phyloP scores from a whole-genome alignment of 2,797 vertebrate species.

The Antennarius maculatus region DNA sequence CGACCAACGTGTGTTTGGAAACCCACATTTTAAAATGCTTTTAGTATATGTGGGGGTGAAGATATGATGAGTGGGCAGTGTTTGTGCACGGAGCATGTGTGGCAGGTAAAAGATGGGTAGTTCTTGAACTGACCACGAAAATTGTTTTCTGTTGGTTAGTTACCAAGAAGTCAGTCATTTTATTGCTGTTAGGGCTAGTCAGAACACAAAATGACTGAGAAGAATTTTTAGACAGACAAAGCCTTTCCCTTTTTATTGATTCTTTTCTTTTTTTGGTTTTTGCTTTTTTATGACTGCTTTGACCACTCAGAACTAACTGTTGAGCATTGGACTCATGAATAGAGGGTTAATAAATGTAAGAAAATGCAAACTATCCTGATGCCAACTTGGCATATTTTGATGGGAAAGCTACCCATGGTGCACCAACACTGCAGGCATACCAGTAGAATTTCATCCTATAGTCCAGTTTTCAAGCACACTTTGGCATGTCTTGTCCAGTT shows the following conservation, averaged over 20 bases:
- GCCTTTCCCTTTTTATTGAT: constrained; percentile 2
- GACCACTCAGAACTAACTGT: too few relatives aligned
- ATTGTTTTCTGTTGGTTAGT: constrained; percentile 9
- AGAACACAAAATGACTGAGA: constrained; percentile 14
- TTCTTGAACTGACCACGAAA: constrained; percentile 15
- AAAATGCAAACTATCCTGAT: too few relatives aligned
- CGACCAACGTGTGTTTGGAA: too few relatives aligned
- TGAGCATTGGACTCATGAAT: too few relatives aligned
- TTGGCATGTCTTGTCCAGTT: too few relatives aligned
- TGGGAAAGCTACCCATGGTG: too few relatives aligned
- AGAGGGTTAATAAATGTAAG: too few relatives aligned
- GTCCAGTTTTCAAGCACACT: too few relatives aligned
- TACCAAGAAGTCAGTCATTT: constrained; percentile 6
- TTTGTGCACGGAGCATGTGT: neutral
- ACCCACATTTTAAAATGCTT: too few relatives aligned
- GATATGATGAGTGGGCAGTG: neutral
- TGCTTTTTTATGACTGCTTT: neutral
- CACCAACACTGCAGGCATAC: too few relatives aligned
- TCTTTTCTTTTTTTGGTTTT: constrained; percentile 11
- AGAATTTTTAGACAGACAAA: constrained; percentile 9
- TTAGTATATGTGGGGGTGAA: constrained; percentile 3
- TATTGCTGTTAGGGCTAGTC: constrained; percentile 15
- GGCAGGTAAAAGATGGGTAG: neutral
- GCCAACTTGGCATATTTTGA: too few relatives aligned
- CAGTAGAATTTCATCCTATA: too few relatives aligned